Percentiles rank a stretch among this genome's conserved stretches.
These are phyloP conservation scores for Mus caroli DNA, from an alignment of 2,797 vertebrate species.

Conservation along the genomic window DNA sequence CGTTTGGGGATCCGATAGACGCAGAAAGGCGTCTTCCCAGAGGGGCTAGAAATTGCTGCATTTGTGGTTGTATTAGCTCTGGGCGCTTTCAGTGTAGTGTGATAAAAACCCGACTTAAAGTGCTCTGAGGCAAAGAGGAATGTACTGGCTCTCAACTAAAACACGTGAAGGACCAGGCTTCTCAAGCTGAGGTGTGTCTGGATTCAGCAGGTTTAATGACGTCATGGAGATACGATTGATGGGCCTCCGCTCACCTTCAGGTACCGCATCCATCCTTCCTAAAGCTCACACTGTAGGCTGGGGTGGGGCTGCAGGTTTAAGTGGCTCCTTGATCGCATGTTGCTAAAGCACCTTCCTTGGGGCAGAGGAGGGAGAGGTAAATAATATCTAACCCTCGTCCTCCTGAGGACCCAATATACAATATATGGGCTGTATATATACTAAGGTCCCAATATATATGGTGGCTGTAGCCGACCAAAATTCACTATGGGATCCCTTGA, in stretches of 20 bases:
- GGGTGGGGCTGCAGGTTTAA: neutral
- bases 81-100: constrained; percentile 11
- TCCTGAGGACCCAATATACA: neutral
- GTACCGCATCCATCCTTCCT: neutral
- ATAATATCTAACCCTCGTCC: neutral
- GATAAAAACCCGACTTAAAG: constrained; percentile 19
- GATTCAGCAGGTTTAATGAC: neutral
- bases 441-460: neutral
- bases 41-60: neutral
- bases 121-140: neutral
- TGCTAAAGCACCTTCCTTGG: neutral
- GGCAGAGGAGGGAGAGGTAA: neutral
- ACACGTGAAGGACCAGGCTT: neutral
- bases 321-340: neutral
- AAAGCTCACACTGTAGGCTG: neutral
- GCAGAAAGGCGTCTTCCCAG: neutral
- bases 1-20: neutral
- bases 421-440: too few species aligned
- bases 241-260: neutral
- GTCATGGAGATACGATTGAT: neutral
- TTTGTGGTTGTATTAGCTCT: neutral
- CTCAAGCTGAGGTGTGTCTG: neutral
- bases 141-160: neutral
- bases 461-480: neutral
- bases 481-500: neutral